These are phyloP conservation scores for Tragopan temminckii DNA, from an alignment of 2,797 vertebrate species.

Conservation along the genomic window DNA sequence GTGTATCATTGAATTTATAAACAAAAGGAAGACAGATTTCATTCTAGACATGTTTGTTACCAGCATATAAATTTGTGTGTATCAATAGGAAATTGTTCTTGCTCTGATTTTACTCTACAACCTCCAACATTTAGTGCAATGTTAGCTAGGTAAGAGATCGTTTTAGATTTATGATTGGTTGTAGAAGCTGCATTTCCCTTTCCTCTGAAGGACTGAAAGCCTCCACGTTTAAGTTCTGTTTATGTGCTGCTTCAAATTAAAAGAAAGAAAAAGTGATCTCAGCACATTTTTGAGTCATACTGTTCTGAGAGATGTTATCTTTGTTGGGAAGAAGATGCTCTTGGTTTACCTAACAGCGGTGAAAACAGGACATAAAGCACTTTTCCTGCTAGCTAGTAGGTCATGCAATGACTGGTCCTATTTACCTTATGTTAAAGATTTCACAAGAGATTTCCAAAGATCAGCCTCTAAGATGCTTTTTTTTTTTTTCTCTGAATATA, in stretches of 20 bases:
- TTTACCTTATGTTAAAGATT: not conserved
- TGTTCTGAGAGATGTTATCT: not conserved
- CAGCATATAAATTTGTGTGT: not conserved
- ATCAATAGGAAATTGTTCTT: not conserved
- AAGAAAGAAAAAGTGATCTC: not conserved
- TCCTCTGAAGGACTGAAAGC: not conserved
- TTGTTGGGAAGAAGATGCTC: not conserved
- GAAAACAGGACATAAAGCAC: not conserved
- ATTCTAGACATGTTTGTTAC: not conserved
- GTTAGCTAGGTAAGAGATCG: not conserved
- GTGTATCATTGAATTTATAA: not conserved
- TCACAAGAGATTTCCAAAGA: not conserved
- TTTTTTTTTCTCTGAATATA: not conserved
- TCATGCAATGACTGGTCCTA: not conserved
- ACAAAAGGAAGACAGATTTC: not conserved
- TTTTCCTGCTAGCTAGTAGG: not conserved
- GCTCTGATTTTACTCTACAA: not conserved
- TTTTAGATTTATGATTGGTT: not conserved
- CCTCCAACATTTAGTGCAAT: not conserved
- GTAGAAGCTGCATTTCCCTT: not conserved
- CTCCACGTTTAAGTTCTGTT: not conserved
- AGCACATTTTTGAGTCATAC: not conserved
- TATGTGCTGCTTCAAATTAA: not conserved
- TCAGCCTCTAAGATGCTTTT: not conserved
- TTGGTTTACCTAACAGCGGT: not conserved